Base-by-base conservation (phyloP, 2,888 invertebrate genomes). In the Pedicia rivosa region DNA sequence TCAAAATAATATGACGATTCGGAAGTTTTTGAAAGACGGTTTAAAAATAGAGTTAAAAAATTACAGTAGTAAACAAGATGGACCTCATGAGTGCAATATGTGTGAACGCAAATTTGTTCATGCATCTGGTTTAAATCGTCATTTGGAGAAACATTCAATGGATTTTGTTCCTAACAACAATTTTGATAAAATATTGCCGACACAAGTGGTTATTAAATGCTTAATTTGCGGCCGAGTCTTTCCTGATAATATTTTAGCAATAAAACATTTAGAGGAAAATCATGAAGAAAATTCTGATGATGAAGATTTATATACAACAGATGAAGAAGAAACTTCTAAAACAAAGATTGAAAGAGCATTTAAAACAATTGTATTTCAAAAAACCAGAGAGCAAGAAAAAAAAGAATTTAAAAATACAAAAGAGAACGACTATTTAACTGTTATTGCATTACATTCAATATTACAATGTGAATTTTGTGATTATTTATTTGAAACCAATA, bases 381-480 rank as follows among this genome's bases (percentile, higher is more conserved):
- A 27, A 27, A n/a, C n/a, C n/a, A n/a, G n/a, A 3, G 35, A 16
- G 8, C 19, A 19, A n/a, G 15, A n/a, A n/a, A 8, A 9, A 26
- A 16, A 19, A 19, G 25, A 35, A 27, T 13, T 12, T 9, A 6
- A 7, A 27, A 13, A 22, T 6, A 14, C 15, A 9, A 15, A 4
- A 5, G 14, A 16, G 14, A 37, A 27, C 8, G 2, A 31, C 41
- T 32, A 20, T 32, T 32, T 13, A 20, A 32, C n/a, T 25, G 45
- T 55, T 45, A 44, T 54, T 2, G 49, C 59, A 3, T 36, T 59
- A 10, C 48, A 48, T 35, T 53, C 54, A 20, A 50, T 72, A 5
- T 53, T 69, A 20, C 72, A 72, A 47, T 73, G 73, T 42, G 72
- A 73, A 50, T 73, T 67, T 47, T 74, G 73, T 46, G 72, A 71